Evolutionary conservation across 2,113 vertebrate species (phyloP).

Genomic region (Hemichromis elongatus): DNA sequence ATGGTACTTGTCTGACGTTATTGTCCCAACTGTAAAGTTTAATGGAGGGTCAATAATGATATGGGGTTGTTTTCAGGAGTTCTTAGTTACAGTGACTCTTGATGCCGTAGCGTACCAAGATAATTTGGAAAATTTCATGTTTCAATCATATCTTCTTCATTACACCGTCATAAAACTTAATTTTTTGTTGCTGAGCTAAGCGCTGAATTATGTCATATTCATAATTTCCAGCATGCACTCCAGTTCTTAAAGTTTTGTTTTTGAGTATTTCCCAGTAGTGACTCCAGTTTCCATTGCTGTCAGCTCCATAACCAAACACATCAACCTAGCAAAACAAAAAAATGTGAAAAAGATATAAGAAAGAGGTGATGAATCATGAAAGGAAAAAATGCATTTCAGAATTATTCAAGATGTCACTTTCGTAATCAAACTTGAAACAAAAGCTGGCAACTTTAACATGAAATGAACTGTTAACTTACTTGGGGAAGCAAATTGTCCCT

Average conservation of each 20-base stretch:
- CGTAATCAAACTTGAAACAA: background rate
- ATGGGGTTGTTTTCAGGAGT: too few relatives aligned
- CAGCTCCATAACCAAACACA: slow-evolving; percentile 54
- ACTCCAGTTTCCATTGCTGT: slow-evolving; percentile 46
- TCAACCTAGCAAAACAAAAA: background rate
- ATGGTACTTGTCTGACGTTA: too few relatives aligned
- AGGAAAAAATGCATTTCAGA: background rate
- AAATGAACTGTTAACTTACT: background rate
- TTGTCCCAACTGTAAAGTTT: too few relatives aligned
- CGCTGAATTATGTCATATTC: slow-evolving; percentile 17
- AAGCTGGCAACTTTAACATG: background rate
- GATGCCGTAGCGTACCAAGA: too few relatives aligned
- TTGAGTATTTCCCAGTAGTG: slow-evolving; percentile 31
- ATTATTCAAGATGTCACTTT: background rate
- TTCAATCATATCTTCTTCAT: background rate
- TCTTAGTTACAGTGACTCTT: too few relatives aligned
- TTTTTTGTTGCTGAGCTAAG: background rate
- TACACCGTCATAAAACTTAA: background rate
- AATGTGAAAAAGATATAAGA: background rate
- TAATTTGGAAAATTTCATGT: too few relatives aligned
- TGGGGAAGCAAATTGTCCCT: background rate
- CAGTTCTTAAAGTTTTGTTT: background rate
- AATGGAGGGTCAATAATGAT: too few relatives aligned
- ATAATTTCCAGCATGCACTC: background rate
- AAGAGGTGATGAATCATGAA: background rate